These are phyloP conservation scores for Isaurus tuberculatus DNA, from an alignment of 92 coral and sea anemone genomes.

Conservation along the genomic window DNA sequence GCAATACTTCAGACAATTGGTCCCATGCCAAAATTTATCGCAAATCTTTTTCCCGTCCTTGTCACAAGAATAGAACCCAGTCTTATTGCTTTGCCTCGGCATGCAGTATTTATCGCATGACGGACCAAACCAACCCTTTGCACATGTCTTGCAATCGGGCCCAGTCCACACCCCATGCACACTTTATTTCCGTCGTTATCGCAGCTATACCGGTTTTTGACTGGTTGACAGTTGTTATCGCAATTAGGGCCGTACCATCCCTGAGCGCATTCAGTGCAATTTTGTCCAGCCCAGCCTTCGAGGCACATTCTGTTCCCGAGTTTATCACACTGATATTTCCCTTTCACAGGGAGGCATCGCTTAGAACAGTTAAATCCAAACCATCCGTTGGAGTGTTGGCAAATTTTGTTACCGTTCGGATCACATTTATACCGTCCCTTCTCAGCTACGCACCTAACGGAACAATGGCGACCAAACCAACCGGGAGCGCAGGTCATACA, in stretches of 20 bases:
- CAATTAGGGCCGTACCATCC: slow-evolving; percentile 64
- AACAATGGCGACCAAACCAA: slow-evolving; percentile 46
- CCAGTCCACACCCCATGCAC: slow-evolving; percentile 55
- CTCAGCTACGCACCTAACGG: background rate
- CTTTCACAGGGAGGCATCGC: slow-evolving; percentile 47
- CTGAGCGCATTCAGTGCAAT: slow-evolving; percentile 54
- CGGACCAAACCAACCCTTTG: slow-evolving; percentile 62
- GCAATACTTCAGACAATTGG: slow-evolving; percentile 53
- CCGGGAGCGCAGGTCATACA: slow-evolving; percentile 53
- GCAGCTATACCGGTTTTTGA: slow-evolving; percentile 55
- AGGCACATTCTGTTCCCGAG: slow-evolving; percentile 57
- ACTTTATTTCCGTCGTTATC: slow-evolving; percentile 57
- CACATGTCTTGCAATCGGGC: slow-evolving; percentile 60
- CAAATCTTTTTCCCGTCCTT: slow-evolving; percentile 56
- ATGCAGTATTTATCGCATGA: slow-evolving; percentile 51
- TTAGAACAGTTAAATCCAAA: slow-evolving; percentile 54
- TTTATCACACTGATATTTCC: slow-evolving; percentile 56
- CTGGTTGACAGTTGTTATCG: slow-evolving; percentile 41
- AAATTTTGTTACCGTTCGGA: slow-evolving; percentile 50
- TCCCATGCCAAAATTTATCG: slow-evolving; percentile 51
- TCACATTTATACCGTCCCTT: slow-evolving; percentile 65
- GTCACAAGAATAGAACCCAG: slow-evolving; percentile 66
- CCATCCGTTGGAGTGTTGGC: slow-evolving; percentile 48
- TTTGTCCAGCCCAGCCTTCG: slow-evolving; percentile 58
- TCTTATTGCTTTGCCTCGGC: slow-evolving; percentile 33